Conservation (phyloP, 2,797 vertebrate genomes). For the Valencia hispanica region DNA sequence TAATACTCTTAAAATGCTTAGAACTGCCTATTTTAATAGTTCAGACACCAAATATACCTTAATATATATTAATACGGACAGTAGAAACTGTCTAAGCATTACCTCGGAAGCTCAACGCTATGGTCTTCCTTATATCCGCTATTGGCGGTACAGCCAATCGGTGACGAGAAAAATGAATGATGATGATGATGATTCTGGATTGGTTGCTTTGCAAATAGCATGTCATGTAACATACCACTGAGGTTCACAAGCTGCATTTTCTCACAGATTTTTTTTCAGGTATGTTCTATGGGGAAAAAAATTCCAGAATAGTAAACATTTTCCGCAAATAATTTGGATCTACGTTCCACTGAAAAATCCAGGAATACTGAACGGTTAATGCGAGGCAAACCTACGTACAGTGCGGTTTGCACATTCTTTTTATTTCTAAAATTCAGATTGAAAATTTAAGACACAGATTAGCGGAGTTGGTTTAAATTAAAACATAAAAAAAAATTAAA, state of each 20-base stretch:
- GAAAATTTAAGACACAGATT: not conserved
- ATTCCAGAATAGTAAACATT: too few relatives aligned
- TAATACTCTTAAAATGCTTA: too few relatives aligned
- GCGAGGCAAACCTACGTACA: too few relatives aligned
- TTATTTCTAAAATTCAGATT: not conserved
- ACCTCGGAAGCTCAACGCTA: not conserved
- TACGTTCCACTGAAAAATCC: not conserved
- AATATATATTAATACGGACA: not conserved
- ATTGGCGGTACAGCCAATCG: too few relatives aligned
- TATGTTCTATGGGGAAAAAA: not conserved
- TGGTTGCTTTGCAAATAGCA: too few relatives aligned
- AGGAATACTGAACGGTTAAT: too few relatives aligned
- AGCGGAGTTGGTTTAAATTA: not conserved
- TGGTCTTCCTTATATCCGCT: not conserved
- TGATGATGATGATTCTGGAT: too few relatives aligned
- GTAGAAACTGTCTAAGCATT: not conserved
- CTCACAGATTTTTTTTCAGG: too few relatives aligned
- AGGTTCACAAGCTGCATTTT: too few relatives aligned
- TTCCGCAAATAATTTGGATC: not conserved
- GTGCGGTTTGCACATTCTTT: too few relatives aligned
- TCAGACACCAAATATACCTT: not conserved
- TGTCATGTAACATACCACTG: too few relatives aligned
- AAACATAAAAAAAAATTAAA: not conserved
- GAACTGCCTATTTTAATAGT: not conserved
- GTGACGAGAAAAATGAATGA: too few relatives aligned